Conservation (phyloP, 2,113 vertebrate species). For the Forbesichthys agassizii region DNA sequence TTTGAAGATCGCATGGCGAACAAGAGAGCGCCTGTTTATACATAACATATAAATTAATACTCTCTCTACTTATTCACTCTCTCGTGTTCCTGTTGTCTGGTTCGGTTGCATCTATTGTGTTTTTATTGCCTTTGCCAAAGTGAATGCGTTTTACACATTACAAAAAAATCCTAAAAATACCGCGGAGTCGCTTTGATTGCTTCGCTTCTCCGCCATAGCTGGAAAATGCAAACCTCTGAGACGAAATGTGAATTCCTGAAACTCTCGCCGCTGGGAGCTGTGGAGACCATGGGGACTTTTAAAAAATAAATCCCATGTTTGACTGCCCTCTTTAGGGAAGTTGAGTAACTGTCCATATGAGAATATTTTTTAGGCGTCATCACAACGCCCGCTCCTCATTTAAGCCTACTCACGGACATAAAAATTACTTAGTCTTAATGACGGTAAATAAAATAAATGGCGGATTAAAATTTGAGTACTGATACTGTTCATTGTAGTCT, state of each 20-base stretch:
- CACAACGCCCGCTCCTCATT: constrained; percentile 26
- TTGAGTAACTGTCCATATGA: constrained; percentile 77
- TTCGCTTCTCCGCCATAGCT: constrained; percentile 60
- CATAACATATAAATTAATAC: constrained; percentile 66
- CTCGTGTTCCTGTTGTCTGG: neutral
- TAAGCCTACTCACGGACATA: constrained; percentile 42
- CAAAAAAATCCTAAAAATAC: constrained; percentile 60
- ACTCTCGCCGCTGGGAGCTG: constrained; percentile 67
- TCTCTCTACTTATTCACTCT: constrained; percentile 20
- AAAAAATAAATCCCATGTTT: constrained; percentile 81
- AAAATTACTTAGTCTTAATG: neutral
- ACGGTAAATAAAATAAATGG: too few species aligned
- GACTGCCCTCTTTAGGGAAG: constrained; percentile 95
- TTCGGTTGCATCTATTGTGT: constrained; percentile 59
- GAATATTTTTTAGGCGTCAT: constrained; percentile 25
- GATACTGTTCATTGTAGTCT: neutral
- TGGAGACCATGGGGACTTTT: constrained; percentile 55
- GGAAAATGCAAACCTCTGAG: constrained; percentile 67
- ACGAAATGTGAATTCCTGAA: constrained; percentile 75
- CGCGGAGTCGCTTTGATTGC: constrained; percentile 76
- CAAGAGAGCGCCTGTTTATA: constrained; percentile 60
- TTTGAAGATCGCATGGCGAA: constrained; percentile 26
- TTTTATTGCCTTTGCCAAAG: constrained; percentile 62
- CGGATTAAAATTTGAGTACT: too few species aligned
- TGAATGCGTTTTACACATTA: constrained; percentile 69